phyloP scores from a whole-genome alignment of 2,888 invertebrate genomes.

The Yponomeuta sedellus region DNA sequence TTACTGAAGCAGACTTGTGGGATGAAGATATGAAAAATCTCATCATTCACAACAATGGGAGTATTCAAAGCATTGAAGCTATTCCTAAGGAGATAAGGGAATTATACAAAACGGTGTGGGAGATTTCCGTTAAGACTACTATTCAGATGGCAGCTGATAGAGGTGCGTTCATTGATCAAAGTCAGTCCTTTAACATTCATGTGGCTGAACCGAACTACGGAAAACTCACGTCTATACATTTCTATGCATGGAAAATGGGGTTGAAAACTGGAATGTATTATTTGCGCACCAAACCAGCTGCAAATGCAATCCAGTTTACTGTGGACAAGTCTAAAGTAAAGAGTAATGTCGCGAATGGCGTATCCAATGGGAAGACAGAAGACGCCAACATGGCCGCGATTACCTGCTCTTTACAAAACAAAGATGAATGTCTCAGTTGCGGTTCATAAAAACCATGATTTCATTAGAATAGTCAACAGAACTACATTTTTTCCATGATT shows the following conservation, averaged over 20 bases:
- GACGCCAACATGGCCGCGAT: conserved; percentile 82
- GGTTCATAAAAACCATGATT: conserved; percentile 76
- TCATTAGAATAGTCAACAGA: no score
- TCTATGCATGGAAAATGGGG: conserved; percentile 97
- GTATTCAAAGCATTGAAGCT: conserved; percentile 89
- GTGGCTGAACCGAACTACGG: conserved; percentile 96
- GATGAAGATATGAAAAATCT: conserved; percentile 96
- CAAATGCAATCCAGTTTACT: conserved; percentile 97
- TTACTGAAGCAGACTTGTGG: conserved; percentile 95
- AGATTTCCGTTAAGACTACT: conserved; percentile 93
- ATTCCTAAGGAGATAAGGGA: conserved; percentile 91
- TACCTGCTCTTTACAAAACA: conserved; percentile 91
- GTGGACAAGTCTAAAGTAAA: conserved; percentile 85
- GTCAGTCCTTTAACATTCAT: conserved; percentile 98
- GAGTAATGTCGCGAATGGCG: conserved; percentile 32
- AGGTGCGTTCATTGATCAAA: conserved; percentile 98
- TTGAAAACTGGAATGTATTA: conserved; percentile 99
- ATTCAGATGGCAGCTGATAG: conserved; percentile 98
- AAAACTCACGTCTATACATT: conserved; percentile 98
- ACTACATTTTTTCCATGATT: no score
- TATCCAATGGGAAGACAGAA: conserved; percentile 40
- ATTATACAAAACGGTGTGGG: conserved; percentile 98
- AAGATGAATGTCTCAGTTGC: conserved; percentile 91
- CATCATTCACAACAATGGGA: conserved; percentile 93
- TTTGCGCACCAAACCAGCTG: conserved; percentile 96